Conservation (phyloP, 2,888 invertebrate species). For the Trachelus iudaicus region DNA sequence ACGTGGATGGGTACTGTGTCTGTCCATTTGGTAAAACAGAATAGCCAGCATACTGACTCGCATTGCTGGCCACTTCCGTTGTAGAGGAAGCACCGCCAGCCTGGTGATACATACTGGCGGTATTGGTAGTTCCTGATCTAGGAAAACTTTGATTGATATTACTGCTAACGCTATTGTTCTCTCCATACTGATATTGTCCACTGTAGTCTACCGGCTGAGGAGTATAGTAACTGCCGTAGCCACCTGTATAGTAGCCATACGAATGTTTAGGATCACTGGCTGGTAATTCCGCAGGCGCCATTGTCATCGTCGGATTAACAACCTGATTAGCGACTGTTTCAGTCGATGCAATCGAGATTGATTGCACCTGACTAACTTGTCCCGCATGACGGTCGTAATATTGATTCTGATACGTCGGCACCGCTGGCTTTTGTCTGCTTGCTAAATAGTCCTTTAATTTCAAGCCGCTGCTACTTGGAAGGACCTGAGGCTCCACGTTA, state of each 20-base stretch:
- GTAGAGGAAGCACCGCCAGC: constrained; percentile 24
- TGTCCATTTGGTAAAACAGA: constrained; percentile 7
- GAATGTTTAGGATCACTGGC: constrained; percentile 18
- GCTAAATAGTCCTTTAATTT: constrained; percentile 92
- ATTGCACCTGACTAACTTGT: constrained; percentile 16
- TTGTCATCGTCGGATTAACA: constrained; percentile 50
- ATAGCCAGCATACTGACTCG: constrained; percentile 34
- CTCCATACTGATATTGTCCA: constrained; percentile 25
- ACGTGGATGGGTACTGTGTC: constrained; percentile 17
- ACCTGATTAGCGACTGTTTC: constrained; percentile 69
- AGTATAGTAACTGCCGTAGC: constrained; percentile 34
- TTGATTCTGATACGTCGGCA: constrained; percentile 38
- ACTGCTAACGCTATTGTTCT: constrained; percentile 20
- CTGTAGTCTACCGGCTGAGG: constrained; percentile 21
- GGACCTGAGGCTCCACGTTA: constrained; percentile 28
- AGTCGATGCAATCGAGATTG: constrained; percentile 63
- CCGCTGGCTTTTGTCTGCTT: constrained; percentile 70
- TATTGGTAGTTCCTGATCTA: constrained; percentile 36
- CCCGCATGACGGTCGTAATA: constrained; percentile 21
- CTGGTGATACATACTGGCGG: constrained; percentile 39
- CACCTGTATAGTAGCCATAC: constrained; percentile 36
- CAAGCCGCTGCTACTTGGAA: constrained; percentile 66
- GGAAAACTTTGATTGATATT: constrained; percentile 32
- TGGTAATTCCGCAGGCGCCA: background rate
- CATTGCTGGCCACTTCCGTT: constrained; percentile 35